phyloP scores from a whole-genome alignment of 1,140 invertebrate genomes.

The Luehdorfia chinensis region DNA sequence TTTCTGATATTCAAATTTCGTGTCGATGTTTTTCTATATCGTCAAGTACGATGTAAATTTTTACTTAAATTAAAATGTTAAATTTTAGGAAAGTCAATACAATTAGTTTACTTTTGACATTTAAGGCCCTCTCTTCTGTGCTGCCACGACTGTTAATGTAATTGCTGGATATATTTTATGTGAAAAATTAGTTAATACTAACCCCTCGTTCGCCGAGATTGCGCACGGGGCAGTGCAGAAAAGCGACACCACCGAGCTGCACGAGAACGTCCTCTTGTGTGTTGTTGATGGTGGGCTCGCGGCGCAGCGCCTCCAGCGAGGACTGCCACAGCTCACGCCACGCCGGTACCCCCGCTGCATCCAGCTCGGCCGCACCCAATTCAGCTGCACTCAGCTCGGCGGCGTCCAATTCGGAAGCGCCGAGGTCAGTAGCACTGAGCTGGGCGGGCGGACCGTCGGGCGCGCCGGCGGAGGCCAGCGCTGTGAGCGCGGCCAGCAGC shows the following conservation, averaged over 20 bases:
- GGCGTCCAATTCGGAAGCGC: slow-evolving; percentile 22
- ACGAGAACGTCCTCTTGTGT: slow-evolving; percentile 83
- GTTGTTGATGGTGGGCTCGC: slow-evolving; percentile 78
- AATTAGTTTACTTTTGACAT: too few species aligned
- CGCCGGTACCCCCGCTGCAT: slow-evolving; percentile 61
- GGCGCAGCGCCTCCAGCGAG: slow-evolving; percentile 78
- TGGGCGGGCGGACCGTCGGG: not conserved
- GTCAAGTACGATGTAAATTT: too few species aligned
- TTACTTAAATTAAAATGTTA: too few species aligned
- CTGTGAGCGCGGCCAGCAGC: slow-evolving; percentile 33
- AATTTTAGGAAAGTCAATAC: too few species aligned
- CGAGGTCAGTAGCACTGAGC: not conserved
- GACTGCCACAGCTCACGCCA: slow-evolving; percentile 81
- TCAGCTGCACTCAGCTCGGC: slow-evolving; percentile 22
- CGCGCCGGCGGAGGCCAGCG: slow-evolving; percentile 23
- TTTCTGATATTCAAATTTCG: too few species aligned
- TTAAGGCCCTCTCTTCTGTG: too few species aligned
- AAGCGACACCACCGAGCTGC: slow-evolving; percentile 88
- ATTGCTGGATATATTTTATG: too few species aligned
- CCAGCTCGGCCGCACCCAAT: slow-evolving; percentile 35
- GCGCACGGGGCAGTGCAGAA: slow-evolving; percentile 84
- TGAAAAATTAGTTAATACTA: too few species aligned
- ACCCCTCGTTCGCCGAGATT: slow-evolving; percentile 69
- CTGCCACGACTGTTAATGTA: too few species aligned
- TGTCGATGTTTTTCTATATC: too few species aligned